Base-by-base conservation (phyloP, 2,797 vertebrate genomes). In the Xiphophorus birchmanni region DNA sequence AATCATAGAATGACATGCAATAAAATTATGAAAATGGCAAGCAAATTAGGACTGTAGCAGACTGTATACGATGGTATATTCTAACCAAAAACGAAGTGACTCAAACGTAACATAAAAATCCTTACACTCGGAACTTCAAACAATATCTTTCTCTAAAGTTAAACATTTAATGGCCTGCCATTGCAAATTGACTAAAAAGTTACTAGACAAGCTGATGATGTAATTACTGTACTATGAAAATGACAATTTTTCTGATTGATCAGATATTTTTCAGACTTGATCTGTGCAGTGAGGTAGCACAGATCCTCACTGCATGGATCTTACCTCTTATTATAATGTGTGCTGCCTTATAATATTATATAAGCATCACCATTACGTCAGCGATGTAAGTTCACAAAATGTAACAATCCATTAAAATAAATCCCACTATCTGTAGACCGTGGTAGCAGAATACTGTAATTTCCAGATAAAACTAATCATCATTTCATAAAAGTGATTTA, bases 361-460 rank as follows among this genome's bases (percentile, higher is more conserved):
- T 84, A 88, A 89, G 88, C 89, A 86, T 90, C 85, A 92, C 74
- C 85, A 83, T 91, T 90, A 92, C 84, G 73, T 91, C 89, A 91
- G 86, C 65, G 72, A 90, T 92, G 83, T 80, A 88, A 89, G 78
- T 89, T 72, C 26, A 9, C 23, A 44, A 79, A 72, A 84, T 86
- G 67, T 65, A 78, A 69, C 76, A 73, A 82, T 84, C 73, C 74
- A 32, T 54, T 52, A 10, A 85, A 86, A 75, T 73, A 80, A 80
- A 86, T 82, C 75, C 42, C 77, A 52, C 80, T 81, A 75, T 82
- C 60, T 80, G 35, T 52, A 67, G 54, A 75, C 47, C 74, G 50
- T 84, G 35, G 44, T 76, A 77, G 48, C n/a, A 69, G 48, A 87
- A 78, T 76, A 78, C 80, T 47, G 73, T 58, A 17, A 82, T 80